Evolutionary conservation across 1,140 invertebrate species (phyloP).

Genomic region (Panulirus ornatus): DNA sequence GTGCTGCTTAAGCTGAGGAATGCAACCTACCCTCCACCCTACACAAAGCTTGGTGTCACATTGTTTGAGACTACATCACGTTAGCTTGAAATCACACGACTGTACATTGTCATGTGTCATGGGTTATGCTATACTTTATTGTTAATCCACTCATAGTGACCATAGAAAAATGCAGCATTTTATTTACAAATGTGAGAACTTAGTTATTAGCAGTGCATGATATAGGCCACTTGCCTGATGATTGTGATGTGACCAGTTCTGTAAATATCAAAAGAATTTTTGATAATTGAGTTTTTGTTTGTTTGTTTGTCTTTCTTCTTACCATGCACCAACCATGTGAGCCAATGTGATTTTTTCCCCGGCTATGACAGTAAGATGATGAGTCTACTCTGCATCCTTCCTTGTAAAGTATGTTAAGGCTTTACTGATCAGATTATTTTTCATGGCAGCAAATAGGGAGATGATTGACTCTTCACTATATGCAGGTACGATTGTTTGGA

Average conservation of each 20-base stretch:
- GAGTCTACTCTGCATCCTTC: conserved; percentile 30
- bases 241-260: no score
- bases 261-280: no score
- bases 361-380: conserved; percentile 3
- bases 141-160: conserved; percentile 6
- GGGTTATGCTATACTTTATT: neutral
- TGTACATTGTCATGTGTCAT: conserved; percentile 15
- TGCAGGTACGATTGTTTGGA: conserved; percentile 38
- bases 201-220: neutral
- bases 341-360: conserved; percentile 36
- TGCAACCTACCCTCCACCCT: conserved; percentile 23
- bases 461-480: conserved; percentile 15
- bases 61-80: neutral
- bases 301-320: conserved; percentile 7
- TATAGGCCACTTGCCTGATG: neutral
- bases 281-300: neutral
- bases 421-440: conserved; percentile 39
- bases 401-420: conserved; percentile 23
- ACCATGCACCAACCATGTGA: conserved; percentile 21
- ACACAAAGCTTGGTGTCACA: neutral
- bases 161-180: conserved; percentile 11
- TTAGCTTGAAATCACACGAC: no score
- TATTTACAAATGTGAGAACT: conserved; percentile 5
- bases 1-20: conserved; percentile 51
- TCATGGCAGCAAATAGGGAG: conserved; percentile 43